Conservation (phyloP, 2,888 invertebrate species). For the Zaprionus lineosus region DNA sequence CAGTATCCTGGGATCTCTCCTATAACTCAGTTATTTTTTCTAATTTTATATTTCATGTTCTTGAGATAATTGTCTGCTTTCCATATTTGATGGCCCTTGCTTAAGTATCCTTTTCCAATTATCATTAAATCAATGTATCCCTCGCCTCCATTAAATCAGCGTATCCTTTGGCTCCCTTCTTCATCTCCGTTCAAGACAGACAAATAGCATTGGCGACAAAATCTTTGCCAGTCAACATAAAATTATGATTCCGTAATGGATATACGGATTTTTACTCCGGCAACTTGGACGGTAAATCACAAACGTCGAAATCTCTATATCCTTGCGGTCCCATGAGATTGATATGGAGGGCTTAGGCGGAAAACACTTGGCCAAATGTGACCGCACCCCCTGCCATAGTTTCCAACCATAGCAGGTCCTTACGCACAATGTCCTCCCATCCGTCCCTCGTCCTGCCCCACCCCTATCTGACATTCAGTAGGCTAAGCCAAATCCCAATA, state of each 20-base stretch:
- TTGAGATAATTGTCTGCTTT: not conserved
- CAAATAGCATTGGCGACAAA: slow-evolving; percentile 50
- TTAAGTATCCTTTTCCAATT: slow-evolving; percentile 46
- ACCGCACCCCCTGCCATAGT: slow-evolving; percentile 62
- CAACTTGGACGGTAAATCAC: slow-evolving; percentile 73
- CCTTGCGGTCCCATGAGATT: slow-evolving; percentile 81
- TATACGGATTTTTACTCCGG: slow-evolving; percentile 20
- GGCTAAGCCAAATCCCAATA: slow-evolving; percentile 67
- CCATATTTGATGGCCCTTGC: slow-evolving; percentile 35
- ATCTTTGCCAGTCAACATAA: slow-evolving; percentile 54
- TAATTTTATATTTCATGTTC: not conserved
- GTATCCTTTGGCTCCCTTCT: slow-evolving; percentile 1
- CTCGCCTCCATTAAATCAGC: too few species aligned
- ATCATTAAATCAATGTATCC: slow-evolving; percentile 56
- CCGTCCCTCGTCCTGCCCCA: slow-evolving; percentile 3
- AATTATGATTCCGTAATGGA: slow-evolving; percentile 69
- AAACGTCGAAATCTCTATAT: slow-evolving; percentile 82
- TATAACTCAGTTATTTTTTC: slow-evolving; percentile 11
- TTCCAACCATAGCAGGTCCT: slow-evolving; percentile 34
- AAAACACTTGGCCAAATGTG: slow-evolving; percentile 84
- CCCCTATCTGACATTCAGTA: slow-evolving; percentile 19
- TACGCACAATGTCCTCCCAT: too few species aligned
- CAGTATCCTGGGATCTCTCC: not conserved
- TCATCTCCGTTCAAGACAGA: slow-evolving; percentile 6
- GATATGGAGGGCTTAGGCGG: slow-evolving; percentile 83